Evolutionary conservation across 2,797 vertebrate species (phyloP).

Genomic region (Cossypha caffra): DNA sequence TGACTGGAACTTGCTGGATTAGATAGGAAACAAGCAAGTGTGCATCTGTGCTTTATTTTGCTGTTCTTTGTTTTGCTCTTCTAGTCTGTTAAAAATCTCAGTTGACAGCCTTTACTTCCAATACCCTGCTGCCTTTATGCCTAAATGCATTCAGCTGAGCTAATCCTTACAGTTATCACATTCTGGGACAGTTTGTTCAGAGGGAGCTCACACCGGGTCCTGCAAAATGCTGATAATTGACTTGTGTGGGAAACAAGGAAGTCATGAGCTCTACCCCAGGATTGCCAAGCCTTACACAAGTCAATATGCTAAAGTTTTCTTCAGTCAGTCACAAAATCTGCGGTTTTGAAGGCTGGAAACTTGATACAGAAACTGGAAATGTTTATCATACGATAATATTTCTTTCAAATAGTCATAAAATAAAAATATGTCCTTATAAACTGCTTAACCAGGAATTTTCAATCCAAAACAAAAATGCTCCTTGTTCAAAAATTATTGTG

Average conservation of each 20-base stretch:
- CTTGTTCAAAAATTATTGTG: neutral
- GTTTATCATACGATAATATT: neutral
- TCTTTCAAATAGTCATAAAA: neutral
- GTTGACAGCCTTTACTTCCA: neutral
- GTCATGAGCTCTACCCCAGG: neutral
- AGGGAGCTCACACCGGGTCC: neutral
- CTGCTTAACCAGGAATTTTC: neutral
- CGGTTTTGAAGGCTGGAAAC: neutral
- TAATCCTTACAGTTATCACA: neutral
- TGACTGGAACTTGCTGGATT: neutral
- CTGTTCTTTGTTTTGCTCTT: neutral
- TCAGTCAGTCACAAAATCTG: neutral
- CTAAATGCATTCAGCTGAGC: neutral
- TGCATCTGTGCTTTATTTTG: neutral
- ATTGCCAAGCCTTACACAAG: neutral
- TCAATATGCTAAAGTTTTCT: neutral
- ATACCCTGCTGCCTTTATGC: neutral
- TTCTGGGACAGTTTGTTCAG: conserved; percentile 14
- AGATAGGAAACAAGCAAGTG: neutral
- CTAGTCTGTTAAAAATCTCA: neutral
- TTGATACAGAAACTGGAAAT: neutral
- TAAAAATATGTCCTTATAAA: neutral
- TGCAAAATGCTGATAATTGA: neutral
- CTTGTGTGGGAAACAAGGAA: neutral
- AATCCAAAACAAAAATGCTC: neutral